These are phyloP conservation scores for Shinisaurus crocodilurus DNA, from an alignment of 2,113 vertebrate genomes.

Conservation along the genomic window DNA sequence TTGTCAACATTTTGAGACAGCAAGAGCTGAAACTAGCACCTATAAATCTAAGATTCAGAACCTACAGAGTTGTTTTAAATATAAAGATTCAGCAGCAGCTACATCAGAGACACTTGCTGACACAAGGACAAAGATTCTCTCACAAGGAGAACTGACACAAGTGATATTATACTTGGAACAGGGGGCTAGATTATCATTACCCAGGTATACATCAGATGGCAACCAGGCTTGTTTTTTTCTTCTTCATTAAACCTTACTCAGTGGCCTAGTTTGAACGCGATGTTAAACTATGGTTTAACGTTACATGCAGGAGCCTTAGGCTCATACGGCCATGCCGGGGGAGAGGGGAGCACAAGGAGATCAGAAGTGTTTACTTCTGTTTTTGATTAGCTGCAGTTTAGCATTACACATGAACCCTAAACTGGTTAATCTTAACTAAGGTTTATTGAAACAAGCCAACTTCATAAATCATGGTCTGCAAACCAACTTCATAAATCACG, in stretches of 20 bases:
- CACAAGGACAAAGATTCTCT: not conserved
- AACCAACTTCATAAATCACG: not conserved
- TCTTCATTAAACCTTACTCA: not conserved
- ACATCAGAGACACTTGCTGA: not conserved
- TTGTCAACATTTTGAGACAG: not conserved
- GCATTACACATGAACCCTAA: not conserved
- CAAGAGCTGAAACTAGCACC: not conserved
- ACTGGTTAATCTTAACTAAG: not conserved
- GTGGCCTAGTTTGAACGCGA: not conserved
- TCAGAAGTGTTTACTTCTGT: not conserved
- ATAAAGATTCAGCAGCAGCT: not conserved
- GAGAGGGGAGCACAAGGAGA: too few species aligned
- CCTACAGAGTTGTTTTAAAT: not conserved
- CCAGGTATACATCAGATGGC: not conserved
- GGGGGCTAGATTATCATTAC: not conserved
- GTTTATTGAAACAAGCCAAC: not conserved
- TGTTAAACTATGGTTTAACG: not conserved
- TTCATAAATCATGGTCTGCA: not conserved
- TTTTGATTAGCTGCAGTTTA: not conserved
- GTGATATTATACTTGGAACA: not conserved
- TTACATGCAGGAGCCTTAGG: not conserved
- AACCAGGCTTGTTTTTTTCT: not conserved
- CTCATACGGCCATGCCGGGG: too few species aligned
- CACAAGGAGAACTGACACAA: not conserved
- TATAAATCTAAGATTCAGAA: not conserved